Base-by-base conservation (phyloP, 2,113 vertebrate genomes). In the Takifugu bimaculatus region DNA sequence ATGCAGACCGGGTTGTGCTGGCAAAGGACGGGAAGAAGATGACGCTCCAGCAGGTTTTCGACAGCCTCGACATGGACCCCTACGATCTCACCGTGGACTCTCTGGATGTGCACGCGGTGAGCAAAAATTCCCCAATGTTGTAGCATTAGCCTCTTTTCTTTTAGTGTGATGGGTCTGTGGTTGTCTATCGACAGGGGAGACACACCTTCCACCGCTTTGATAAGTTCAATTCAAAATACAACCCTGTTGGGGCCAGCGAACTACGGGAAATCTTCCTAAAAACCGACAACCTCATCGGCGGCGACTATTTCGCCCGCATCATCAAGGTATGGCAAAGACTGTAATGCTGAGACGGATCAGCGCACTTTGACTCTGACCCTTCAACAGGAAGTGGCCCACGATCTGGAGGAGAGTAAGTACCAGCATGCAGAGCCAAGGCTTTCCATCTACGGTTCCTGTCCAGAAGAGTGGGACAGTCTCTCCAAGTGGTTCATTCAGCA, bases 151-250 rank as follows among this genome's bases (percentile, higher is more conserved):
- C n/a, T 48, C 14, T 13, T 48, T 47, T 48, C 13, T 48, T 48
- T 14, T 2, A 12, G 6, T 5, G 14, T 50, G 2, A 43, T 7
- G 2, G 1, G 4, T 27, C 47, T 63, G 48, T 35, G 10, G 25
- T 28, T 15, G 32, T 12, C 29, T 4, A 60, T 50, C 56, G 26
- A 48, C 78, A 98, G 97, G 95, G 97, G 63, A 93, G 97, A 56
- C 96, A 98, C 82, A 99, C 97, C 27, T 99, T 98, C 81, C 96
- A 99, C 80, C 93, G 96, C 20, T 98, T 99, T 14, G 96, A 99
- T 81, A 98, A 99, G 78, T 99, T 99, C 92, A 99, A 99, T 3
- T 93, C 97, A 35, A 98, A 98, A 81, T 98, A 99, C 82, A 99
- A 98, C 80, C 97, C 96, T 6, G 96, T 98, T 0, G 96, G 96